Percentiles rank a stretch among this genome's conserved stretches.
phyloP scores from a whole-genome alignment of 2,797 vertebrate species.

The Amphiprion clarkii region DNA sequence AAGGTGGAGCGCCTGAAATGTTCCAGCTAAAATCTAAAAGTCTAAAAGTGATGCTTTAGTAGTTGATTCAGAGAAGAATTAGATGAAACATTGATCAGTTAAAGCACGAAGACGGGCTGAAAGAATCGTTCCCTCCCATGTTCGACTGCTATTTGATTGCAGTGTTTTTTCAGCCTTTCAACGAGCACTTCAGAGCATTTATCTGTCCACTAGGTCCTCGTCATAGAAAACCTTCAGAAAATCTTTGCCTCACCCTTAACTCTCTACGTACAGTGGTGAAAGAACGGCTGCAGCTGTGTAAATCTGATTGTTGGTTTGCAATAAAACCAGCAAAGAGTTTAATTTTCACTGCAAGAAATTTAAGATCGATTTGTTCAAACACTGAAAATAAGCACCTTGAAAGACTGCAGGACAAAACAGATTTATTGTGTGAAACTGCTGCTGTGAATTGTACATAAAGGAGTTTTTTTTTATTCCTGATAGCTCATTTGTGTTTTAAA shows the following conservation, averaged over 20 bases:
- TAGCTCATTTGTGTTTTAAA: neutral
- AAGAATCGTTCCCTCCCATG: too few species aligned
- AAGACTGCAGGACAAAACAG: neutral
- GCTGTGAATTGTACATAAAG: neutral
- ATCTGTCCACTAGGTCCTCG: neutral
- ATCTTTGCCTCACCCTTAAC: neutral
- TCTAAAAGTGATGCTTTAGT: too few species aligned
- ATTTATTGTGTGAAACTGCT: neutral
- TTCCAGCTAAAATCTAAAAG: too few species aligned
- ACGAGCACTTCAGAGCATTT: neutral
- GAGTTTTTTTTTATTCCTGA: neutral
- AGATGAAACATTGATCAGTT: too few species aligned
- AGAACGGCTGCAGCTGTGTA: too few species aligned
- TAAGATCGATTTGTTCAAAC: neutral
- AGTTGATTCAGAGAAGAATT: too few species aligned
- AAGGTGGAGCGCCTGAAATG: too few species aligned
- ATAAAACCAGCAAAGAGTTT: neutral
- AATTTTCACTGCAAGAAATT: neutral
- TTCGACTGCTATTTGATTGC: neutral
- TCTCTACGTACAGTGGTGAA: neutral
- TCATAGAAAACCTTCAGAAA: too few species aligned
- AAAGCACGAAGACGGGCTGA: too few species aligned
- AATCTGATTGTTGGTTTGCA: neutral
- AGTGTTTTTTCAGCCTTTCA: neutral
- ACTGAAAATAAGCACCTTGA: neutral